Evolutionary conservation across 1,140 invertebrate species (phyloP).

Genomic region (Ericerus pela): DNA sequence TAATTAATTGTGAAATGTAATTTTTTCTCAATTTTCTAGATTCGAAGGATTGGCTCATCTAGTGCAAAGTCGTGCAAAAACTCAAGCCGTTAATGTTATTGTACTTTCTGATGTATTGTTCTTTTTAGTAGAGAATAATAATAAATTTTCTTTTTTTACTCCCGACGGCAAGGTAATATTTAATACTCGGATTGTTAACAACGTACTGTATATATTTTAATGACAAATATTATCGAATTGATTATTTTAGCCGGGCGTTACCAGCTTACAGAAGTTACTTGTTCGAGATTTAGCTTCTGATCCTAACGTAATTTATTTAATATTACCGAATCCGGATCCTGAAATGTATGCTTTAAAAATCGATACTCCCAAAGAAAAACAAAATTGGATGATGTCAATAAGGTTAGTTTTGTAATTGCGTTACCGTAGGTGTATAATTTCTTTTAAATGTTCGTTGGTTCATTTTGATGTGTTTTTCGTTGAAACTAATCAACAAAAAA

Average conservation of each 20-base stretch:
- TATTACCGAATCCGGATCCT: conserved; percentile 73
- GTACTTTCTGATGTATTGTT: conserved; percentile 81
- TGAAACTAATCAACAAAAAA: too few relatives aligned
- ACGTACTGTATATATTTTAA: not conserved
- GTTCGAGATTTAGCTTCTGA: conserved; percentile 85
- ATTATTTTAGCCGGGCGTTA: conserved; percentile 56
- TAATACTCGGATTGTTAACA: not conserved
- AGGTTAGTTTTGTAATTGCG: too few relatives aligned
- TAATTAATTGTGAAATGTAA: too few relatives aligned
- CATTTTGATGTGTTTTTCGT: too few relatives aligned
- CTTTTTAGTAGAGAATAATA: conserved; percentile 73
- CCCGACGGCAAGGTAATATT: conserved; percentile 59
- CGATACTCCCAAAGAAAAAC: conserved; percentile 71
- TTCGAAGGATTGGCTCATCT: conserved; percentile 71
- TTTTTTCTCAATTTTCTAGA: conserved; percentile 37
- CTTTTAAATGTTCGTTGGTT: too few relatives aligned
- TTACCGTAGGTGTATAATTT: too few relatives aligned
- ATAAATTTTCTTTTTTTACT: conserved; percentile 68
- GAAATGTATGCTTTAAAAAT: conserved; percentile 94
- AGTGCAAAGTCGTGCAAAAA: conserved; percentile 70
- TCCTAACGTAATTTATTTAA: conserved; percentile 72
- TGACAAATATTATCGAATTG: not conserved
- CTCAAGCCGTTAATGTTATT: conserved; percentile 73
- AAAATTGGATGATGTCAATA: conserved; percentile 76
- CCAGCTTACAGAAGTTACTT: conserved; percentile 75